Evolutionary conservation across 2,113 vertebrate genomes (phyloP), one percentile per base, ranked within the genome.

Genomic region (Cinclus cinclus): DNA sequence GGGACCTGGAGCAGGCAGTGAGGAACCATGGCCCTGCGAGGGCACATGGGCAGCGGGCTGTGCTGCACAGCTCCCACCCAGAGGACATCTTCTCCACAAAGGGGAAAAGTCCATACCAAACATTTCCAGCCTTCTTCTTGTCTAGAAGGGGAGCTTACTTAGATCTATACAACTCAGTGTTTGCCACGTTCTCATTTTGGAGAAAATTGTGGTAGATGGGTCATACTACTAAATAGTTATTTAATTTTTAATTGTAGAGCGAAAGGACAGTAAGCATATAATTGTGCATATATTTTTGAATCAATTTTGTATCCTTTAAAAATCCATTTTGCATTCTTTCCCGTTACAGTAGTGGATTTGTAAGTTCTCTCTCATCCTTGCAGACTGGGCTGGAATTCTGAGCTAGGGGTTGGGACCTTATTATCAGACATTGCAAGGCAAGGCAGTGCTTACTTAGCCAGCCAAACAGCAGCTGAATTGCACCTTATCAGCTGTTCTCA

Each of bases 21-120:
- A 39, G 56, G 53, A 92, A 53, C 60, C 0, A 6, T 14, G 44
- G 7, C 53, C 47, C 41, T 8, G 8, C 10, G 11, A 1, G 2
- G 47, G 33, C 33, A 22, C 44, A 9, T 0, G 9, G 35, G 33
- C 23, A 27, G 23, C 0, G 0, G 37, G 39, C 37, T 7, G 5
- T 23, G 73, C 49, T 2, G 4, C 35, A 24, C 59, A 22, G 62
- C 42, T 79, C 50, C 4, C 5, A 33, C 13, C 15, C 27, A 30
- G 28, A 47, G 13, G 24, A 59, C 52, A 22, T 1, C 1, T 42
- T 52, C 49, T 28, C 55, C 27, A 65, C 37, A 52, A 56, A 17
- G 20, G 41, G 4, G 0, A 0, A 60, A 56, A 73, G 63, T 13
- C 59, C 30, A 1, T 7, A n/a, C n/a, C 35, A 28, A 68, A 30